Percentiles rank a stretch among this genome's conserved stretches.
Evolutionary conservation across 2,888 invertebrate species (phyloP).

Genomic region (Steinernema hermaphroditum): DNA sequence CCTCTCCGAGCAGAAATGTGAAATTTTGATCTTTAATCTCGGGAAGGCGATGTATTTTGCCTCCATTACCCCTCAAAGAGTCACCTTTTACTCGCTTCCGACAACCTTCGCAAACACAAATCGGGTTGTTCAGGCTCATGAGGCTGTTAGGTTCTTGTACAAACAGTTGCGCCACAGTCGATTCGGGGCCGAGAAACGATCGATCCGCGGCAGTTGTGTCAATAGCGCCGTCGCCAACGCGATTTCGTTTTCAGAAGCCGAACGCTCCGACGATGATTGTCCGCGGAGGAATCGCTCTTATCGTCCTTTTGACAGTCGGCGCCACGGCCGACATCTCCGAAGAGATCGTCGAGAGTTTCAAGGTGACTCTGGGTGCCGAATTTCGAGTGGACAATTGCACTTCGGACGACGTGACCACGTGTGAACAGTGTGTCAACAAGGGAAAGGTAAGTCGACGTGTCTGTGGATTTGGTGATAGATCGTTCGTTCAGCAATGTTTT

Average conservation of each 20-base stretch:
- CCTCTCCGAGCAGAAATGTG: background rate
- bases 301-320: background rate
- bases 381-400: background rate
- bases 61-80: background rate
- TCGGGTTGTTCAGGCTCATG: background rate
- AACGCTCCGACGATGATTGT: background rate
- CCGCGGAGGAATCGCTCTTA: background rate
- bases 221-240: background rate
- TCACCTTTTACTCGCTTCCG: background rate
- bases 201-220: conserved; percentile 13
- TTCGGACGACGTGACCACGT: conserved; percentile 42
- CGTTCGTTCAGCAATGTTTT: conserved; percentile 45
- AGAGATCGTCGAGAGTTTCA: background rate
- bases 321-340: background rate
- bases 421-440: conserved; percentile 46
- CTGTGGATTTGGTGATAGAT: background rate
- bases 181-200: background rate
- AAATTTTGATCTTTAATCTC: background rate
- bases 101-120: conserved; percentile 5
- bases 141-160: background rate
- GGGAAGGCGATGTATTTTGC: no score
- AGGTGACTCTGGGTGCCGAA: background rate
- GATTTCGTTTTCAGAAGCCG: background rate
- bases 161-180: background rate
- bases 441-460: conserved; percentile 42